Base-by-base conservation (phyloP, 1,140 invertebrate genomes). In the Glossosoma conforme region DNA sequence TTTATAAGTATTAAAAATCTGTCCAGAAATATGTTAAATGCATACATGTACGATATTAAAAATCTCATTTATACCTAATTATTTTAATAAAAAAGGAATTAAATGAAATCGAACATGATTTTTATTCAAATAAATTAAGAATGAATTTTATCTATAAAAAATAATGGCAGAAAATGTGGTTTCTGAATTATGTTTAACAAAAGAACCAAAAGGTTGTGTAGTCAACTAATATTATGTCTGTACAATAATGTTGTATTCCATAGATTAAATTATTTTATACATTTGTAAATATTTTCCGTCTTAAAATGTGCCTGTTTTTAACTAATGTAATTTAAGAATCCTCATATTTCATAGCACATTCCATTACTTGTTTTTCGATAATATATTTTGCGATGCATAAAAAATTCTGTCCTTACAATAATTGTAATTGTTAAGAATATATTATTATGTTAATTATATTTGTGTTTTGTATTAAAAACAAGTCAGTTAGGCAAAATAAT, bases 211-310 rank as follows among this genome's bases (percentile, higher is more conserved):
- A 28, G 24, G n/a, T 28, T 28, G 24, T 28, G 6, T 28, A 28
- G 24, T 28, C 24, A 28, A 28, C 24, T 28, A 28, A 28, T 28
- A 28, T 28, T 28, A n/a, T 28, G n/a, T 28, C 6, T 28, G 6
- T 28, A 8, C n/a, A 8, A 28, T 8, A 8, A 28, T 28, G 24
- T 28, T 28, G n/a, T 8, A 28, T 28, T 8, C n/a, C 6, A 28
- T 8, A 8, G 6, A 28, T 28, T 28, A 28, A 8, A 8, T 28
- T n/a, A 8, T 8, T 13, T 9, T 9, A 6, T n/a, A 37, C 14
- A 8, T 8, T 17, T 37, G 35, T 37, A 37, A 6, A 37, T 37
- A 37, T 37, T 37, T 37, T 37, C 35, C 35, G 35, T 37, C 35
- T 37, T 37, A 37, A 37, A 37, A 17, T 37, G 35, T 37, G 35